Evolutionary conservation across 1,140 invertebrate genomes (phyloP).

Genomic region (fruit fly (Drosophila melanogaster)): DNA sequence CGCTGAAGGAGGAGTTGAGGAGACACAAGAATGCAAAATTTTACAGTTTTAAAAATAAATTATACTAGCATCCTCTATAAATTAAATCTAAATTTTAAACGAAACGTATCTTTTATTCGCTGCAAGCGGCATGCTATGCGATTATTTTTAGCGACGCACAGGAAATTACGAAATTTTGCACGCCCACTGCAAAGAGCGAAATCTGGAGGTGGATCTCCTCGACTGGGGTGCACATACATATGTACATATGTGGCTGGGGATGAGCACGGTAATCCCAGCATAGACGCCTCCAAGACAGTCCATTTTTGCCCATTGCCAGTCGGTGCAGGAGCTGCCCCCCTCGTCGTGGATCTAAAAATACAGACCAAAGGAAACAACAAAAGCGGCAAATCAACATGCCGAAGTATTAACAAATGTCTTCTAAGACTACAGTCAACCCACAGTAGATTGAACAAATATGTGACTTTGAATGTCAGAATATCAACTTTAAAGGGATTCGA

Average conservation of each 20-base stretch:
- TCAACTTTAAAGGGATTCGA: too few relatives aligned
- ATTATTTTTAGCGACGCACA: slow-evolving; percentile 54
- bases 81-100: slow-evolving; percentile 57
- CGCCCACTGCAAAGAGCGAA: slow-evolving; percentile 36
- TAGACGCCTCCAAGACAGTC: slow-evolving; percentile 51
- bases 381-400: slow-evolving; percentile 9
- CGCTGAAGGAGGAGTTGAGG: slow-evolving; percentile 61
- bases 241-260: background rate
- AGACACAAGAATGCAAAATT: slow-evolving; percentile 72
- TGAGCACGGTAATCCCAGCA: slow-evolving; percentile 10
- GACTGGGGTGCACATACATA: background rate
- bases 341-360: slow-evolving; percentile 63
- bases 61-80: slow-evolving; percentile 72
- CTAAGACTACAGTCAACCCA: slow-evolving; percentile 25
- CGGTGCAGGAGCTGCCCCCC: slow-evolving; percentile 53
- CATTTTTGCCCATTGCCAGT: slow-evolving; percentile 44
- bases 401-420: slow-evolving; percentile 57
- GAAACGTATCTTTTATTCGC: slow-evolving; percentile 33
- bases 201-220: slow-evolving; percentile 8
- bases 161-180: slow-evolving; percentile 71
- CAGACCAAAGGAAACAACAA: slow-evolving; percentile 36
- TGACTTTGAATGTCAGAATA: too few relatives aligned
- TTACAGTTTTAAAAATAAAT: slow-evolving; percentile 72
- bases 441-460: background rate
- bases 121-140: background rate